Conservation (phyloP, 2,888 invertebrate species). For the Neelides folsomi region DNA sequence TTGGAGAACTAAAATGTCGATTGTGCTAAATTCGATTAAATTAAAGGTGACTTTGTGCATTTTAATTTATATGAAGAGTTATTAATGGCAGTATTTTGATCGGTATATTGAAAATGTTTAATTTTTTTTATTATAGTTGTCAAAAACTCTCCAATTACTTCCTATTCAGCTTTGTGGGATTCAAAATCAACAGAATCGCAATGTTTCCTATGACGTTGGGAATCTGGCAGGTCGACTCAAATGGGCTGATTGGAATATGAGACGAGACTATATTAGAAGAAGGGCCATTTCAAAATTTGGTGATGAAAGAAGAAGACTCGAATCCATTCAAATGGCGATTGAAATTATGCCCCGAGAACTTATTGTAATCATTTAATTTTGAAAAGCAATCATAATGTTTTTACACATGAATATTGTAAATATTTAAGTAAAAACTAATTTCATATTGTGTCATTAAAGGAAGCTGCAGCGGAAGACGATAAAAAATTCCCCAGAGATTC, state of each 20-base stretch:
- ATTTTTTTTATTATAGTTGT: too few species aligned
- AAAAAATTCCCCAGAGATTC: conserved; percentile 63
- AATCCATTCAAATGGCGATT: conserved; percentile 64
- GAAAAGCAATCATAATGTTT: not conserved
- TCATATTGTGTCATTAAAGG: conserved; percentile 42
- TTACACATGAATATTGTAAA: not conserved
- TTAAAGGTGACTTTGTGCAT: too few species aligned
- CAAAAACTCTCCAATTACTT: too few species aligned
- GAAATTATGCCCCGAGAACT: conserved; percentile 68
- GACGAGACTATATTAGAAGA: conserved; percentile 71
- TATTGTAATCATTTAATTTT: conserved; percentile 36
- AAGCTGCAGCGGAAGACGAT: conserved; percentile 62
- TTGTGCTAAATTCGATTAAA: too few species aligned
- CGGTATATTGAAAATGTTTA: too few species aligned
- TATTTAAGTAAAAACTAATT: conserved; percentile 6
- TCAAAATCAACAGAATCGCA: too few species aligned
- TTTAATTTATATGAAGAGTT: too few species aligned
- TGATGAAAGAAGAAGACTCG: conserved; percentile 61
- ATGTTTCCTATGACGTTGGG: too few species aligned
- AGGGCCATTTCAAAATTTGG: conserved; percentile 59
- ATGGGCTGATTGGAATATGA: conserved; percentile 73
- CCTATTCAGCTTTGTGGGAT: too few species aligned
- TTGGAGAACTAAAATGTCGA: too few species aligned
- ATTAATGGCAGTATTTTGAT: too few species aligned
- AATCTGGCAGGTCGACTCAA: conserved; percentile 51